phyloP scores from a whole-genome alignment of 53 echinoderm and acorn worm genomes.

The Crossaster papposus region DNA sequence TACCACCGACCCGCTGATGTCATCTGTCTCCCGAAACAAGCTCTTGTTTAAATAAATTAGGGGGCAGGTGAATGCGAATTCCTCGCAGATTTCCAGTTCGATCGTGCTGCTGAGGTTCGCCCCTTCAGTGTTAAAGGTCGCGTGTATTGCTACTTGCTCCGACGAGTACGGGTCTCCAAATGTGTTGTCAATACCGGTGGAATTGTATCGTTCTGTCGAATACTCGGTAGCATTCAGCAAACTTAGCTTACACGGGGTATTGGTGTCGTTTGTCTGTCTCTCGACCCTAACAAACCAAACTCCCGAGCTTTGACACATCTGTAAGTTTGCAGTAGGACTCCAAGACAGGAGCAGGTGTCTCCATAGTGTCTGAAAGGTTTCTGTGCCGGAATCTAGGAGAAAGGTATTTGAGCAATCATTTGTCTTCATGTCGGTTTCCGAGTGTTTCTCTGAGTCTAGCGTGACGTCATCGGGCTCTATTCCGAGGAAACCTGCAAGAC shows the following conservation, averaged over 20 bases:
- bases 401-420: not conserved
- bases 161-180: not conserved
- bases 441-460: no score
- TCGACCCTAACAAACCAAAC: not conserved
- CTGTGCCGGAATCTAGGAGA: not conserved
- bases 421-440: not conserved
- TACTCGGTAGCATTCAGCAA: not conserved
- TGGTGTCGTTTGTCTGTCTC: not conserved
- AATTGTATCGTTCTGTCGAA: not conserved
- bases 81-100: slow-evolving; percentile 36
- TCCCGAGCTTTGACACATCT: not conserved
- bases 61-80: not conserved
- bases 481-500: slow-evolving; percentile 5
- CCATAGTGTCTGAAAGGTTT: not conserved
- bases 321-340: not conserved
- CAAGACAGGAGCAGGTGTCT: not conserved
- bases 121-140: not conserved
- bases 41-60: slow-evolving; percentile 35
- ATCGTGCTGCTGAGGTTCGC: not conserved
- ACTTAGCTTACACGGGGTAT: not conserved
- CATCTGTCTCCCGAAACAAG: slow-evolving; percentile 7
- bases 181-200: not conserved
- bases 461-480: not conserved
- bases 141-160: not conserved
- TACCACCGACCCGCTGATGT: not conserved